Evolutionary conservation across 2,797 vertebrate genomes (phyloP).

Genomic region (Anguilla anguilla): DNA sequence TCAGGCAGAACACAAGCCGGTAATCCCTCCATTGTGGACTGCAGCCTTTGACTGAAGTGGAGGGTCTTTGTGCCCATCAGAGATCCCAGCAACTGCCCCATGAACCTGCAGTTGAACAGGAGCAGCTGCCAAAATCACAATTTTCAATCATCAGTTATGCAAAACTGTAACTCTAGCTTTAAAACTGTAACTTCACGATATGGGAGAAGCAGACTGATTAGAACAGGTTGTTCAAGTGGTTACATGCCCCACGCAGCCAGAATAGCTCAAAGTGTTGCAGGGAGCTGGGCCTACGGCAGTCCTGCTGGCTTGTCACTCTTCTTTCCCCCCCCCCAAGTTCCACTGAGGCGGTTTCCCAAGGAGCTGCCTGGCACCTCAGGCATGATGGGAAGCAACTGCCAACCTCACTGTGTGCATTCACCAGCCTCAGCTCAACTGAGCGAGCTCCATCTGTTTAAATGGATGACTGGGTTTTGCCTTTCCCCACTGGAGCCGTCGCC

Average conservation of each 20-base stretch:
- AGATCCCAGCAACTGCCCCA: background rate
- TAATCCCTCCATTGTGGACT: conserved; percentile 35
- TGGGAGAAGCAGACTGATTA: background rate
- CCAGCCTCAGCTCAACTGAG: background rate
- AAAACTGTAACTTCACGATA: background rate
- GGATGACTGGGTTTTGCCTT: background rate
- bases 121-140: background rate
- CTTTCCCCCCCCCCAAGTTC: background rate
- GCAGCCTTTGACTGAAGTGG: conserved; percentile 26
- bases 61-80: conserved; percentile 33
- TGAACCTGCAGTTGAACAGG: background rate
- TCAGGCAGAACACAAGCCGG: background rate
- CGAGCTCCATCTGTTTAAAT: conserved; percentile 5
- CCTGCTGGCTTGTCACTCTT: background rate
- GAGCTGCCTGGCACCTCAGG: background rate
- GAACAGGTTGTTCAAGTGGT: background rate
- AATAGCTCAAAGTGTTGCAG: background rate
- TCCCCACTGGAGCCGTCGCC: background rate
- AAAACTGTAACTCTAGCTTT: background rate
- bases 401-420: background rate
- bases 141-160: background rate
- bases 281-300: background rate
- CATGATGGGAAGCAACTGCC: background rate
- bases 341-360: background rate
- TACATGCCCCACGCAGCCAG: background rate